Evolutionary conservation across 2,888 invertebrate genomes (phyloP), one percentile per base, ranked within the genome.

Genomic region (Dromius quadrimaculatus): DNA sequence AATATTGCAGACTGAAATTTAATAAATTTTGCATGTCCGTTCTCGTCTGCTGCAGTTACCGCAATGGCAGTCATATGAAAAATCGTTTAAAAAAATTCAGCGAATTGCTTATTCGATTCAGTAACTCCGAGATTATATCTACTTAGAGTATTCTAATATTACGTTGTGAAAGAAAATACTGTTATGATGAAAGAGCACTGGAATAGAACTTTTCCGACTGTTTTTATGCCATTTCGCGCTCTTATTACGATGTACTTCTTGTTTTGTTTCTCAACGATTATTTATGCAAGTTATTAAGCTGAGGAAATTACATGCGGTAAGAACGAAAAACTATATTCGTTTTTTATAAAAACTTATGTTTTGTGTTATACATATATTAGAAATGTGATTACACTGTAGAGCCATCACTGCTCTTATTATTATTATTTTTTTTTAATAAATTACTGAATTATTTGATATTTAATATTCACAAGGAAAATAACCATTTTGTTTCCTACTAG

Each of bases 211-310:
- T 36, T 36, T 15, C 13, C 1, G 41, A 15, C 36, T 11, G n/a
- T 36, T 41, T 36, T 41, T 15, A 41, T 41, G 41, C 41, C 15
- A 41, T 41, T 41, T 41, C 11, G 41, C 41, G 41, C 15, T 41
- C 4, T 13, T 41, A 15, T 15, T 41, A 41, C 15, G 11, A 3
- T 41, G 41, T 15, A 4, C 3, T 36, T 36, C 13, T 36, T 36
- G 4, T 36, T 36, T 5, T 28, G 8, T 5, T 36, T 36, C 36
- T 36, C 36, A 36, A 11, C 36, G 13, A 11, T 36, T 36, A 13
- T 36, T n/a, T n/a, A n/a, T n/a, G n/a, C n/a, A n/a, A n/a, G n/a
- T n/a, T n/a, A n/a, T n/a, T n/a, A n/a, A n/a, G n/a, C n/a, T n/a
- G n/a, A n/a, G n/a, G n/a, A n/a, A n/a, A n/a, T n/a, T n/a, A n/a